These are phyloP conservation scores for Copidosoma aretas DNA, from an alignment of 2,888 invertebrate species.

Conservation along the genomic window DNA sequence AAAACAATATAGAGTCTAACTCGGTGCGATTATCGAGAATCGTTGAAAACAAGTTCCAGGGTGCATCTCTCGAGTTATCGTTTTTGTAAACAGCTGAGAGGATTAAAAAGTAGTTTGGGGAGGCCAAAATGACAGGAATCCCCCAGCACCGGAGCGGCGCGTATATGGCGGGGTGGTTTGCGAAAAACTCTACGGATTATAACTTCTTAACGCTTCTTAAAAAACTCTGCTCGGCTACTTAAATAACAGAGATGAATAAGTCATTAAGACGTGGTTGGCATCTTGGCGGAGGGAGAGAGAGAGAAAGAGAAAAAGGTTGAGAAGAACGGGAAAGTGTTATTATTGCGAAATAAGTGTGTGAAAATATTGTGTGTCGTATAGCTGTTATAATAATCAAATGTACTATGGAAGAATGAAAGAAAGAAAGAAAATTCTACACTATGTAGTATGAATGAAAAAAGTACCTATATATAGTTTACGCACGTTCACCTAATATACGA, in stretches of 20 bases:
- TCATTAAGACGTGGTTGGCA: slow-evolving; percentile 4
- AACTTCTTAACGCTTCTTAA: slow-evolving; percentile 17
- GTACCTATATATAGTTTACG: slow-evolving; percentile 12
- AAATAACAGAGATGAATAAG: slow-evolving; percentile 17
- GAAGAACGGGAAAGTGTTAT: neutral
- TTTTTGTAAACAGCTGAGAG: neutral
- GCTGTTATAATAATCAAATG: no score
- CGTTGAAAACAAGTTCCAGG: neutral
- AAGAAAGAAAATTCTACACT: slow-evolving; percentile 9
- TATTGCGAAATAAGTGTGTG: neutral
- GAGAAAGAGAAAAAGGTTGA: slow-evolving; percentile 11
- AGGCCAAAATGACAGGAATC: neutral
- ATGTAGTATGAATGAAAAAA: slow-evolving; percentile 11
- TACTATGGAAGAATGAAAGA: no score
- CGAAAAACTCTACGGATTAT: slow-evolving; percentile 15
- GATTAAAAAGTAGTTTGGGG: neutral
- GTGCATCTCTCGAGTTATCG: neutral
- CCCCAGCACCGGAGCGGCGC: neutral
- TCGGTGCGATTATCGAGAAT: neutral
- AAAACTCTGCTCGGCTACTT: neutral
- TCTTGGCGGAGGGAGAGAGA: slow-evolving; percentile 9
- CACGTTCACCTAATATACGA: slow-evolving; percentile 11
- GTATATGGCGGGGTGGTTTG: neutral
- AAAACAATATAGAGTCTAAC: no score
- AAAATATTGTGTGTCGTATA: neutral